phyloP scores from a whole-genome alignment of 2,888 invertebrate species.

The Volucella bombylans region DNA sequence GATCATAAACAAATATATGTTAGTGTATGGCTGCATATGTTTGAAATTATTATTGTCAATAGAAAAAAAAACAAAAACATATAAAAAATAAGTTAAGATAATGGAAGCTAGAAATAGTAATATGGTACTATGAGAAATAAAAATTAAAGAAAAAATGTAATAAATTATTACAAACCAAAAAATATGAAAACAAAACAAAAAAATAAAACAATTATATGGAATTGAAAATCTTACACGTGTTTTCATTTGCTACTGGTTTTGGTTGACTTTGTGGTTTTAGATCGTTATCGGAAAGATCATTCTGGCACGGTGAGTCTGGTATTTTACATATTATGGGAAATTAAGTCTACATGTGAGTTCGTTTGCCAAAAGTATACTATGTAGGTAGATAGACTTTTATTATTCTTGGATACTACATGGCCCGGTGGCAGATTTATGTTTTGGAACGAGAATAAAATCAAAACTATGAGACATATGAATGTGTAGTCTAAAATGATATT shows the following conservation, averaged over 20 bases:
- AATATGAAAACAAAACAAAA: slow-evolving; percentile 61
- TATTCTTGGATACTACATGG: too few relatives aligned
- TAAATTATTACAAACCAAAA: slow-evolving; percentile 72
- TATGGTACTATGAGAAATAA: slow-evolving; percentile 61
- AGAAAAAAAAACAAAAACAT: slow-evolving; percentile 26
- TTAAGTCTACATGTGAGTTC: too few relatives aligned
- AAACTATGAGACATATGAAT: too few relatives aligned
- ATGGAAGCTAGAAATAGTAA: slow-evolving; percentile 63
- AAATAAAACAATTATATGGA: slow-evolving; percentile 66
- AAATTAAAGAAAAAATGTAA: slow-evolving; percentile 64
- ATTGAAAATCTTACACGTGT: slow-evolving; percentile 50
- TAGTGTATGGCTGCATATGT: slow-evolving; percentile 62
- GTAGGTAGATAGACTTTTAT: too few relatives aligned
- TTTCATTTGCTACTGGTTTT: background rate
- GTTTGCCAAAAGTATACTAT: too few relatives aligned
- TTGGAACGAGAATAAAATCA: too few relatives aligned
- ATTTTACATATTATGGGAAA: too few relatives aligned
- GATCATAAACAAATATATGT: slow-evolving; percentile 48
- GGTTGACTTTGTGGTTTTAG: background rate
- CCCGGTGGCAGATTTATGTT: too few relatives aligned
- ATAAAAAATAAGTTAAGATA: slow-evolving; percentile 13
- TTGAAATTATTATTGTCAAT: slow-evolving; percentile 62
- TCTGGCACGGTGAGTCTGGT: too few relatives aligned
- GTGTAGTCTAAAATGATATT: too few relatives aligned
- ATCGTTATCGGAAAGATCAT: background rate